Evolutionary conservation across 2,888 invertebrate species (phyloP), one percentile per base, ranked within the genome.

Genomic region (Ophion costatus): DNA sequence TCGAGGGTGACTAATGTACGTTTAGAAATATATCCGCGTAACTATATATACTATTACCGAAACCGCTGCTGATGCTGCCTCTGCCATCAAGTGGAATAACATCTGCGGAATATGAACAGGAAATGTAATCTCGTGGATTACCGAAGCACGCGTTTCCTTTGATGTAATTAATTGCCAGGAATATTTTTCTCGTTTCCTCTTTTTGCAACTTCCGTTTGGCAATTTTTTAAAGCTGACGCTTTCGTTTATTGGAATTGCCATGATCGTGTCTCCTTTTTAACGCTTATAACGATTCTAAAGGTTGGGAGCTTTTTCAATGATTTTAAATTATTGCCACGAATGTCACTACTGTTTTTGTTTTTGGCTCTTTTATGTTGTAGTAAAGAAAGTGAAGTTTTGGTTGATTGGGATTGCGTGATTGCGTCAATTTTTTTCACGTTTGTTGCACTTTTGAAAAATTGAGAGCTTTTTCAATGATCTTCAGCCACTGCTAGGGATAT

Each of bases 111-210:
- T 74, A 84, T 75, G 78, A 84, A 79, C 78, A 75, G 70, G 81
- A 81, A 78, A 51, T 51, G 14, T 84, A 84, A 84, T 82, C 81
- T 82, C 75, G 22, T 51, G 78, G 84, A 84, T 84, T 84, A 84
- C 82, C 79, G 74, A 84, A 45, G 77, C 33, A 78, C 78, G 57
- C n/a, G 51, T 69, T 81, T 66, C 61, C 63, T 33, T 77, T 61
- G 63, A 73, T 24, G 70, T 79, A 63, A 84, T 82, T 84, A 84
- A 84, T 84, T 70, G 70, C 74, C 24, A 61, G 33, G 17, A 51
- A 81, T 84, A 56, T 61, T 70, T 71, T 78, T 33, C 10, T n/a
- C 29, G 7, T 59, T 66, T 66, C 20, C 45, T 9, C 9, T 45
- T 10, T 63, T 29, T 63, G 24, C 17, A n/a, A 75, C 22, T 64